Conservation (phyloP, 1,140 invertebrate species). For the Elysia chlorotica region DNA sequence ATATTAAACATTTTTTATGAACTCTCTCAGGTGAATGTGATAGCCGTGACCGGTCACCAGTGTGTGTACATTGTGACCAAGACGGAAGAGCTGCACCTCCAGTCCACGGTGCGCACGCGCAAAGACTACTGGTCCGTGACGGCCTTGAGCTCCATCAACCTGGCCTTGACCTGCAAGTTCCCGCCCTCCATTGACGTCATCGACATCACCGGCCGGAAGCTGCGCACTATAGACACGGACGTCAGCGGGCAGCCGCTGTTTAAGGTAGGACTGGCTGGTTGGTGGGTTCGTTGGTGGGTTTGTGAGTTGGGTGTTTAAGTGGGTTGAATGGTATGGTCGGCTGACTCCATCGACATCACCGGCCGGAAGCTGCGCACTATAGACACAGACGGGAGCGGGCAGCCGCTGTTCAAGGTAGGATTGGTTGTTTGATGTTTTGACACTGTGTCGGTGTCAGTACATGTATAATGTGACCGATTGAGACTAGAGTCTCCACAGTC, state of each 20-base stretch:
- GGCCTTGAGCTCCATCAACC: slow-evolving; percentile 21
- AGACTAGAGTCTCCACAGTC: too few relatives aligned
- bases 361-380: slow-evolving; percentile 11
- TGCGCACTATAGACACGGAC: slow-evolving; percentile 15
- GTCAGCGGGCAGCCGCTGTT: background rate
- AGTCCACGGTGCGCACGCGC: slow-evolving; percentile 8
- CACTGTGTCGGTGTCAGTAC: too few relatives aligned
- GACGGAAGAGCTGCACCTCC: slow-evolving; percentile 6
- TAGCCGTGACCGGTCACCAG: slow-evolving; percentile 19
- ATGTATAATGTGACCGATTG: too few relatives aligned
- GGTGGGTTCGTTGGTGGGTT: background rate
- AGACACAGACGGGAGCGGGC: slow-evolving; percentile 5
- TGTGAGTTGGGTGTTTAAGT: too few relatives aligned
- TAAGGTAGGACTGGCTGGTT: background rate
- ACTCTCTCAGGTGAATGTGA: slow-evolving; percentile 7
- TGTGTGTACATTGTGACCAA: slow-evolving; percentile 22
- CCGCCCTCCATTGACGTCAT: slow-evolving; percentile 23
- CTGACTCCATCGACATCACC: slow-evolving; percentile 26
- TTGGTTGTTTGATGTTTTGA: background rate
- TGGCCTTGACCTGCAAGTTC: slow-evolving; percentile 19
- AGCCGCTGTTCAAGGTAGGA: background rate
- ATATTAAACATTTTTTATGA: too few relatives aligned
- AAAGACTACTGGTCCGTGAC: slow-evolving; percentile 24
- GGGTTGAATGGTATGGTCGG: too few relatives aligned
- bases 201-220: slow-evolving; percentile 17